Base-by-base conservation (phyloP, 2,888 invertebrate genomes). In the Smittia aterrima region DNA sequence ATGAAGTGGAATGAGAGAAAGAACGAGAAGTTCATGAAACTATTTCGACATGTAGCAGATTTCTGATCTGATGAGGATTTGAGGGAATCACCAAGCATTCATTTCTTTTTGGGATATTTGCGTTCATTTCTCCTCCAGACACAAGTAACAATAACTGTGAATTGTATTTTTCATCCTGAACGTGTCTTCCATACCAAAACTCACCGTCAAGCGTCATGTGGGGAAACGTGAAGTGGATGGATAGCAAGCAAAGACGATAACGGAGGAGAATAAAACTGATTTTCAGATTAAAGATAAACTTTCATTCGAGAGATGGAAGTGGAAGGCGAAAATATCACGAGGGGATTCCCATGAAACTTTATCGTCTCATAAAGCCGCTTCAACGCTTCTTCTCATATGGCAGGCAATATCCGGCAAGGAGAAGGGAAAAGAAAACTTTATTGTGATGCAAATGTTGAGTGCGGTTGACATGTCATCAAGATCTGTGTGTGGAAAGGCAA, bases 141-240 rank as follows among this genome's bases (percentile, higher is more conserved):
- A 22, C 20, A 58, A 58, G 64, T 64, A 64, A 64, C 64, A 64
- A 64, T 64, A 25, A 64, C 25, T 24, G 64, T 64, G 64, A 64
- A 64, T 64, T 24, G 64, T 64, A 64, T 64, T 64, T 64, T 27
- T 64, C 64, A 64, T 64, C 27, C 25, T 27, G 27, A 64, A 64
- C 64, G 64, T 64, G 64, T 20, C 20, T 64, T 13, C 64, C 64
- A 64, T 64, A 25, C 24, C n/a, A 27, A 58, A 58, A 58, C 7
- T 58, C 58, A 22, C 18, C 58, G n/a, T 58, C 18, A 18, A 58
- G n/a, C 58, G 9, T 58, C 22, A 58, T 58, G 58, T 58, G 58
- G 58, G 58, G n/a, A 58, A 58, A 58, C 9, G 18, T 58, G 58
- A 58, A 47, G 47, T n/a, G 47, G 47, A 47, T 47, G 47, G 58